These are phyloP conservation scores for Leptopterna dolabrata DNA, from an alignment of 2,888 invertebrate genomes.

Conservation along the genomic window DNA sequence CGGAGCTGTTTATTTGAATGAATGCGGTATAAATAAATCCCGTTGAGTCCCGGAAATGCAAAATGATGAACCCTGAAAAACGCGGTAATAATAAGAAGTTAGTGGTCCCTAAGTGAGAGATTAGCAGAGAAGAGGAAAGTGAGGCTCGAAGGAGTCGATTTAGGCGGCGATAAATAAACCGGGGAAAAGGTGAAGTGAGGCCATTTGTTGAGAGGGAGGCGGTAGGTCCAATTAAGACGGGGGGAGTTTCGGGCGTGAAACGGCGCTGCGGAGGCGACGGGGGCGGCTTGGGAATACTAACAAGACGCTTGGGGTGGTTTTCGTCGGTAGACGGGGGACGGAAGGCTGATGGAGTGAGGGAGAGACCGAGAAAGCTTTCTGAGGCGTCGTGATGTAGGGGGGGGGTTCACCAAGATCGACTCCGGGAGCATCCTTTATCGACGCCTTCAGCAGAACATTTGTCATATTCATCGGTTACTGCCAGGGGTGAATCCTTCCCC, in stretches of 20 bases:
- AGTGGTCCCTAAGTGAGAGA: conserved; percentile 47
- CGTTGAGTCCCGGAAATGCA: conserved; percentile 1
- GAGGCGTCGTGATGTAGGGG: not conserved
- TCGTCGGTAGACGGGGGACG: not conserved
- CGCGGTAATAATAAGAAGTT: conserved; percentile 41
- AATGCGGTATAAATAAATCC: not conserved
- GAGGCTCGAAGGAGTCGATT: conserved; percentile 43
- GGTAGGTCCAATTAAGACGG: conserved; percentile 40
- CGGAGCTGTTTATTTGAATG: not conserved
- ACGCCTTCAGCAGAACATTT: conserved; percentile 4
- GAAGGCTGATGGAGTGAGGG: not conserved
- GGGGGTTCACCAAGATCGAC: not conserved
- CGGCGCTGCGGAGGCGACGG: not conserved
- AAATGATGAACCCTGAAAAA: conserved; percentile 34
- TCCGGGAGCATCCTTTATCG: conserved; percentile 29
- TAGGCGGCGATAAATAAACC: conserved; percentile 43
- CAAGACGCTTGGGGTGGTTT: conserved; percentile 45
- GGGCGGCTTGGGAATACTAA: conserved; percentile 50
- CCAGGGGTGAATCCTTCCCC: not conserved
- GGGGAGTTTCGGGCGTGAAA: not conserved
- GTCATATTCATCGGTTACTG: conserved; percentile 34
- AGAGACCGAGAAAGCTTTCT: not conserved
- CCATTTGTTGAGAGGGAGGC: conserved; percentile 40
- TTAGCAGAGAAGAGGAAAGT: conserved; percentile 20
- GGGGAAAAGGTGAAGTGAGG: conserved; percentile 22